phyloP scores from a whole-genome alignment of 2,888 invertebrate species.

The Crocallis elinguaria region DNA sequence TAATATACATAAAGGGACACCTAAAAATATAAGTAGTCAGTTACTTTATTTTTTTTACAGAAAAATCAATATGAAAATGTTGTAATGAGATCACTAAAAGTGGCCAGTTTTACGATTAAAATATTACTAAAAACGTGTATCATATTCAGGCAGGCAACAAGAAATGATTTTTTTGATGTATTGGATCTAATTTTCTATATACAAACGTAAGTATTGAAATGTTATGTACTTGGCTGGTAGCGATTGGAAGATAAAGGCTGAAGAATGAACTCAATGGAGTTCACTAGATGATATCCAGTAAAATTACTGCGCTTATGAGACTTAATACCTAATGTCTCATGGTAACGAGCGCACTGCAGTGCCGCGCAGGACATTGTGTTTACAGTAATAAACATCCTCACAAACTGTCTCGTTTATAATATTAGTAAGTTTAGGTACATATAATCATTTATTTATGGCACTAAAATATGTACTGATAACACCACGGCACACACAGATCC shows the following conservation, averaged over 20 bases:
- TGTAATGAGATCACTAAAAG: slow-evolving; percentile 71
- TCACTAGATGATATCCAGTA: too few relatives aligned
- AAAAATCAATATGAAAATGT: slow-evolving; percentile 65
- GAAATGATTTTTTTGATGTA: slow-evolving; percentile 51
- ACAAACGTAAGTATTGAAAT: slow-evolving; percentile 56
- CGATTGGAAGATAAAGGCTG: too few relatives aligned
- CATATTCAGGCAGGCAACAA: slow-evolving; percentile 56
- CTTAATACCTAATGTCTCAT: too few relatives aligned
- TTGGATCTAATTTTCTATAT: slow-evolving; percentile 56
- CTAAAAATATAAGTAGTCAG: background rate
- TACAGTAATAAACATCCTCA: background rate
- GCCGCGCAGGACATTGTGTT: too few relatives aligned
- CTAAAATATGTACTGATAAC: background rate
- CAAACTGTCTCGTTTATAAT: background rate
- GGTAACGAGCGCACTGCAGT: too few relatives aligned
- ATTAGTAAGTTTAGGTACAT: background rate
- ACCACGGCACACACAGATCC: too few relatives aligned
- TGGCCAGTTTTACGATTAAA: slow-evolving; percentile 78
- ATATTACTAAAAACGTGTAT: slow-evolving; percentile 72
- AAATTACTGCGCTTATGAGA: too few relatives aligned
- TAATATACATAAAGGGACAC: too few relatives aligned
- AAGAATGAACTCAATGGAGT: too few relatives aligned
- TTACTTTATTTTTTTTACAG: slow-evolving; percentile 51
- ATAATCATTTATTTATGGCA: too few relatives aligned
- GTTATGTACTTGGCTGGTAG: too few relatives aligned